phyloP scores from a whole-genome alignment of 2,113 vertebrate genomes.

The Camarhynchus parvulus region DNA sequence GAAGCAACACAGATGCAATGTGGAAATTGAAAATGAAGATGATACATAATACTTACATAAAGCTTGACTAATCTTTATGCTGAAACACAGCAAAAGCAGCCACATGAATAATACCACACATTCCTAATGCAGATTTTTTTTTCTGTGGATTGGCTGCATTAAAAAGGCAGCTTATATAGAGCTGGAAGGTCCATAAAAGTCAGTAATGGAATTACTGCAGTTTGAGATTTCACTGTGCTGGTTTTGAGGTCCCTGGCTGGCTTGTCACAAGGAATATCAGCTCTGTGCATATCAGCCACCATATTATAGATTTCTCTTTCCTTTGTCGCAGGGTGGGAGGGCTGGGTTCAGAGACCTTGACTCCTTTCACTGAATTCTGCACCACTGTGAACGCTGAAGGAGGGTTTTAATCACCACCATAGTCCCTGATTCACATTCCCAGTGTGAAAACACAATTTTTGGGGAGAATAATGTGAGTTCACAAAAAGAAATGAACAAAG shows the following conservation, averaged over 20 bases:
- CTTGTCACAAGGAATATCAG: not conserved
- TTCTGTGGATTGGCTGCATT: not conserved
- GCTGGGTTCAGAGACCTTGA: not conserved
- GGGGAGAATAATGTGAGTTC: not conserved
- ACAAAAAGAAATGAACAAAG: rapidly evolving
- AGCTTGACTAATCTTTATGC: not conserved
- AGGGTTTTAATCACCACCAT: not conserved
- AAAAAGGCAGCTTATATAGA: not conserved
- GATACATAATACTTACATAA: not conserved
- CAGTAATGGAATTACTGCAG: not conserved
- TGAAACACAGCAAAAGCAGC: not conserved
- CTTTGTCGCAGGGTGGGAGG: not conserved
- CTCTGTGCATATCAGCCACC: not conserved
- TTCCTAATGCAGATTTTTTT: not conserved
- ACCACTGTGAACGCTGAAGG: not conserved
- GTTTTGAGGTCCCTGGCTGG: not conserved
- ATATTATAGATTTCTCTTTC: not conserved
- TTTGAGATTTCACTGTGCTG: not conserved
- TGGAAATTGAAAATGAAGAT: not conserved
- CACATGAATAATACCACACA: not conserved
- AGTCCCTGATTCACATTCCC: not conserved
- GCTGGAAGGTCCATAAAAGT: not conserved
- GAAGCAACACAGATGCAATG: not conserved
- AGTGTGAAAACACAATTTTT: not conserved
- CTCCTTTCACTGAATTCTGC: not conserved